Base-by-base conservation (phyloP, 64 coral and sea anemone species). In the Astreopora myriophthalma region DNA sequence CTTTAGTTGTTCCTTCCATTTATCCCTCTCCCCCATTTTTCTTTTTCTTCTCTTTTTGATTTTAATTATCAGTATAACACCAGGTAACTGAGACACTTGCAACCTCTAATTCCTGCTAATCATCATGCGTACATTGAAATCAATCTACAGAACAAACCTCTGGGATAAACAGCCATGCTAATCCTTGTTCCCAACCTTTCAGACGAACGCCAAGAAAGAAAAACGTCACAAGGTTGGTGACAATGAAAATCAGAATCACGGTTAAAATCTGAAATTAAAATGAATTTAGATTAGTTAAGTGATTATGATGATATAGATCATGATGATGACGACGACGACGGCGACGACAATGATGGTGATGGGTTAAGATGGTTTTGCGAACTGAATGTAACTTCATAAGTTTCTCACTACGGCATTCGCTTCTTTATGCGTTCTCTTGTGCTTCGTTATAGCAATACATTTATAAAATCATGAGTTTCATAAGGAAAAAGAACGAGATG, bases 191-290 rank as follows among this genome's bases (percentile, higher is more conserved):
- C 90, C 90, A 92, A 22, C 90, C 90, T 31, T 92, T 58, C 24
- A 86, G 80, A 29, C 86, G 67, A 31, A 92, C 90, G 16, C 79
- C 80, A 19, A 75, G 51, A 75, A 92, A 92, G 82, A 92, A 92
- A 77, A 92, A 92, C 25, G 73, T 92, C 0, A 86, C 14, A 19
- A 92, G 82, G 52, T 76, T 76, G 13, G 49, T 42, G 69, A 92
- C 20, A n/a, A 92, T 92, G 11, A 92, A 84, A 25, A 86, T 26
- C 1, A 92, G 90, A 32, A 67, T 49, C 44, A 86, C 32, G 2
- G 64, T 39, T 31, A 85, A 75, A 40, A 60, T 37, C 90, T 92
- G 81, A 23, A 76, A 85, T 35, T n/a, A 24, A 35, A 75, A 34
- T 8, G 12, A 12, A 87, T 26, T 55, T 7, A 17, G 0, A 27